phyloP scores from a whole-genome alignment of 2,888 invertebrate species.

The Agelastica alni region DNA sequence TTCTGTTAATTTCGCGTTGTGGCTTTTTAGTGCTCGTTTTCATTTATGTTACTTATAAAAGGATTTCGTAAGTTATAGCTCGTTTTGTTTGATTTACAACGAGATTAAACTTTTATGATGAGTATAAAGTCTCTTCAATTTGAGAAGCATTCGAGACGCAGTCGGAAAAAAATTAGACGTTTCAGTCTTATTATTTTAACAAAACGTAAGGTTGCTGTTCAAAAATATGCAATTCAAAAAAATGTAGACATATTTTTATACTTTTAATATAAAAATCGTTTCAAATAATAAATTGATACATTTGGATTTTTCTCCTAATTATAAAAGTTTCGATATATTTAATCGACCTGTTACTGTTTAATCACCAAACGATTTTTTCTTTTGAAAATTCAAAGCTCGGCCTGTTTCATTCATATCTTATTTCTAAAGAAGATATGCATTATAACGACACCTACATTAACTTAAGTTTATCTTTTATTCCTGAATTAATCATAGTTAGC shows the following conservation, averaged over 20 bases:
- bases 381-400: background rate
- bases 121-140: constrained; percentile 11
- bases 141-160: constrained; percentile 16
- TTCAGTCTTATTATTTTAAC: too few species aligned
- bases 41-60: constrained; percentile 31
- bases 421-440: constrained; percentile 36
- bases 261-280: too few species aligned
- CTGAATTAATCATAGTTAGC: constrained; percentile 54
- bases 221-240: too few species aligned
- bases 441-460: constrained; percentile 48
- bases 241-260: too few species aligned
- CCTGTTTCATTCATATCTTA: constrained; percentile 38
- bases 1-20: constrained; percentile 11
- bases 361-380: constrained; percentile 14
- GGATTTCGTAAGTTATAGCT: constrained; percentile 39
- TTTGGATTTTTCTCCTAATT: too few species aligned
- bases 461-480: constrained; percentile 46
- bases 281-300: too few species aligned
- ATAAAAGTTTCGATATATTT: too few species aligned
- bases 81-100: constrained; percentile 40
- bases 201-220: too few species aligned
- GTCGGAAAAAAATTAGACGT: constrained; percentile 1
- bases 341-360: constrained; percentile 16
- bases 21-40: constrained; percentile 25
- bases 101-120: constrained; percentile 39